Percentiles rank a stretch among this genome's conserved stretches.
phyloP scores from a whole-genome alignment of 2,888 invertebrate species.

The Lutraria lutraria region DNA sequence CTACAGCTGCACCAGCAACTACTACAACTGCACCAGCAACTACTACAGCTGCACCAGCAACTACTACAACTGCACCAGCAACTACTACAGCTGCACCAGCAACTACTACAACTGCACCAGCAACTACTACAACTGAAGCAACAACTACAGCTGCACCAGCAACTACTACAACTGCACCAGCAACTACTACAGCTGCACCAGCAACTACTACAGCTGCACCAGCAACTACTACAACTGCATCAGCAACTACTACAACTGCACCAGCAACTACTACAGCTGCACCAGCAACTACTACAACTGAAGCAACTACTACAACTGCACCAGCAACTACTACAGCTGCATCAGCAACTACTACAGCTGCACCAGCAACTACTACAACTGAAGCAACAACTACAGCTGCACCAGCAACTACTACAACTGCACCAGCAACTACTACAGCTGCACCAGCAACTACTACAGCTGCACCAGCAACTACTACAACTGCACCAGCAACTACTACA shows the following conservation, averaged over 20 bases:
- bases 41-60: not conserved
- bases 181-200: not conserved
- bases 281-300: not conserved
- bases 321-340: not conserved
- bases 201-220: not conserved
- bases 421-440: not conserved
- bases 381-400: not conserved
- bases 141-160: not conserved
- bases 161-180: not conserved
- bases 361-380: not conserved
- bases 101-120: not conserved
- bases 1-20: not conserved
- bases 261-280: not conserved
- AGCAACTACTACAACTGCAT: not conserved
- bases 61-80: not conserved
- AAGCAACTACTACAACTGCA: not conserved
- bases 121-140: not conserved
- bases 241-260: not conserved
- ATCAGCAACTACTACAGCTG: not conserved
- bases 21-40: not conserved
- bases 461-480: not conserved
- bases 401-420: not conserved
- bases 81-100: not conserved
- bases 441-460: not conserved
- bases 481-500: not conserved